Evolutionary conservation across 2,888 invertebrate species (phyloP).

Genomic region (Lacanobia oleracea): DNA sequence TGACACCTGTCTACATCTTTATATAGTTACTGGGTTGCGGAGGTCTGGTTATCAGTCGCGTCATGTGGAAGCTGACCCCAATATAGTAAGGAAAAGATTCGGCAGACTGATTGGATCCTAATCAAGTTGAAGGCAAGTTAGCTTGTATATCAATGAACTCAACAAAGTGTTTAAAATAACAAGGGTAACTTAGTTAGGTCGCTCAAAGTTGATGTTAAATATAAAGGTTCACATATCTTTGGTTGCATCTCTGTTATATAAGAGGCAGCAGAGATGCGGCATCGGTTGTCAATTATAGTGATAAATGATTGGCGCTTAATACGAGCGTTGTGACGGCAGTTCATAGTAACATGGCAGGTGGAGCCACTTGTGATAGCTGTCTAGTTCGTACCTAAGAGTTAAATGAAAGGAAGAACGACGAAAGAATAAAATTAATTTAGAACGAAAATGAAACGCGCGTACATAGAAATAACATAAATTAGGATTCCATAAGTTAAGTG

Average conservation of each 20-base stretch:
- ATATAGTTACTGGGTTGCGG: neutral
- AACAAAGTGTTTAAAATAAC: neutral
- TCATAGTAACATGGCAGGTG: slow-evolving; percentile 39
- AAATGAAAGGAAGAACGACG: no score
- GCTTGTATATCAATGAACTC: neutral
- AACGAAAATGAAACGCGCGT: no score
- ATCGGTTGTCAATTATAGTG: slow-evolving; percentile 61
- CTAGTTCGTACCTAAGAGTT: neutral
- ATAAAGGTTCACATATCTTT: slow-evolving; percentile 33
- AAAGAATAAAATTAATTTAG: no score
- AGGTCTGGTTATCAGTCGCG: no score
- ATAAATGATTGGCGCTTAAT: slow-evolving; percentile 60
- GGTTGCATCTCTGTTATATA: slow-evolving; percentile 29
- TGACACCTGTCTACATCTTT: neutral
- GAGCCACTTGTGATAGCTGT: slow-evolving; percentile 29
- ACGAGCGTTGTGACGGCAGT: slow-evolving; percentile 31
- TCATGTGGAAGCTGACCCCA: no score
- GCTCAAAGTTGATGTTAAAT: slow-evolving; percentile 18
- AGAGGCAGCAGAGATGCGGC: slow-evolving; percentile 30
- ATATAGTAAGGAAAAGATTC: neutral
- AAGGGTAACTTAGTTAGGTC: neutral
- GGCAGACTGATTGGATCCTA: neutral
- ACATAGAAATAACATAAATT: no score
- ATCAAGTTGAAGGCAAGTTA: neutral
- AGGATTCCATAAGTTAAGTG: no score